These are phyloP conservation scores for Magallana angulata DNA, from an alignment of 1,140 invertebrate species.

Conservation along the genomic window DNA sequence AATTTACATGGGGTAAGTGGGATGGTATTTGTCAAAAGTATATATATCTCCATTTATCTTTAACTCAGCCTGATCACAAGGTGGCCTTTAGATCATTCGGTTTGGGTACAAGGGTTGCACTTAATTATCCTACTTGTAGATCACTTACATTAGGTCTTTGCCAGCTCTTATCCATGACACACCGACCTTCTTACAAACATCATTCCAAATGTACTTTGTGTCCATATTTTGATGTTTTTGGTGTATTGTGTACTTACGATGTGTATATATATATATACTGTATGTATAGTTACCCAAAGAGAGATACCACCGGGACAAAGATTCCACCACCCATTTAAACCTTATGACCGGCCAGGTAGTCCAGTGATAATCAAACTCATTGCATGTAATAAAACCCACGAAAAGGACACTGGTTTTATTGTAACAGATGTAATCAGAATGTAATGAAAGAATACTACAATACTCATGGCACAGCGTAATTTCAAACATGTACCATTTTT, in stretches of 20 bases:
- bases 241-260: too few relatives aligned
- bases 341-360: conserved; percentile 2
- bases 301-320: background rate
- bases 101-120: conserved; percentile 17
- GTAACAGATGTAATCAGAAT: too few relatives aligned
- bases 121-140: background rate
- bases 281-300: background rate
- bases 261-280: too few relatives aligned
- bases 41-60: conserved; percentile 38
- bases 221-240: too few relatives aligned
- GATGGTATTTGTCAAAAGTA: conserved; percentile 31
- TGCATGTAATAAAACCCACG: background rate
- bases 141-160: background rate
- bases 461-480: background rate
- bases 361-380: background rate
- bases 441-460: background rate
- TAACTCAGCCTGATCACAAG: conserved; percentile 1
- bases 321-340: conserved; percentile 11
- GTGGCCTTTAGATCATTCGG: background rate
- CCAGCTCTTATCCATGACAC: background rate
- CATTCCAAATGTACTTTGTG: background rate
- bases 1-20: conserved; percentile 53
- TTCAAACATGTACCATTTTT: background rate
- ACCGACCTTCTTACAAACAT: background rate
- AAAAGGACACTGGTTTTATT: background rate